These are phyloP conservation scores for Leptoteleia sp. DNA, from an alignment of 1,140 invertebrate genomes.

Conservation along the genomic window DNA sequence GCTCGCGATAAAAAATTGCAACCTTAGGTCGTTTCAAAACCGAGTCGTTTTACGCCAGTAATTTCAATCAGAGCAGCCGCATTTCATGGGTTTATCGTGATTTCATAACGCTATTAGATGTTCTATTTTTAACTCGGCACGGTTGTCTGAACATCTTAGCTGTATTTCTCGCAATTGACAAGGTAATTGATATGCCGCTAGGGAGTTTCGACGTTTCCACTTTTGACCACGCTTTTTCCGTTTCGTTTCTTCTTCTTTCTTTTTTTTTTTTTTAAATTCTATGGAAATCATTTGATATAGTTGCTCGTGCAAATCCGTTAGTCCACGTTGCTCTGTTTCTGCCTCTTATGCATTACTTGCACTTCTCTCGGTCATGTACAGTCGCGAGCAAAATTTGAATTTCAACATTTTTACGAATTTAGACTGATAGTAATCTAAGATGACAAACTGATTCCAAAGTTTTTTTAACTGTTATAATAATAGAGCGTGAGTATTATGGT, in stretches of 20 bases:
- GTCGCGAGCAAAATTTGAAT: slow-evolving; percentile 25
- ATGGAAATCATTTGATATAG: too few relatives aligned
- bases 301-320: slow-evolving; percentile 60
- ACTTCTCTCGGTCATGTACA: slow-evolving; percentile 61
- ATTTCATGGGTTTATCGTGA: slow-evolving; percentile 25
- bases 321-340: slow-evolving; percentile 53
- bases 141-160: slow-evolving; percentile 17
- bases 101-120: slow-evolving; percentile 23
- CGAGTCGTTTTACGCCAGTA: background rate
- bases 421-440: too few relatives aligned
- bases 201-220: slow-evolving; percentile 53
- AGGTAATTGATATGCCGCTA: slow-evolving; percentile 42
- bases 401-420: too few relatives aligned
- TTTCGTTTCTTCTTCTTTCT: too few relatives aligned
- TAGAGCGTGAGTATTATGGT: too few relatives aligned
- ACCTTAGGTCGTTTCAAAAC: background rate
- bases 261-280: too few relatives aligned
- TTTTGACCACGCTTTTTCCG: slow-evolving; percentile 50
- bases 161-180: slow-evolving; percentile 45
- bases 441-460: too few relatives aligned
- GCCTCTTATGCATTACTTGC: slow-evolving; percentile 56
- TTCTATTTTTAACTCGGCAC: slow-evolving; percentile 34
- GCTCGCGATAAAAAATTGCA: background rate
- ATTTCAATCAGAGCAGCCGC: slow-evolving; percentile 1
- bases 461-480: too few relatives aligned